phyloP scores from a whole-genome alignment of 2,113 vertebrate species.

The Hemiprocne comata region DNA sequence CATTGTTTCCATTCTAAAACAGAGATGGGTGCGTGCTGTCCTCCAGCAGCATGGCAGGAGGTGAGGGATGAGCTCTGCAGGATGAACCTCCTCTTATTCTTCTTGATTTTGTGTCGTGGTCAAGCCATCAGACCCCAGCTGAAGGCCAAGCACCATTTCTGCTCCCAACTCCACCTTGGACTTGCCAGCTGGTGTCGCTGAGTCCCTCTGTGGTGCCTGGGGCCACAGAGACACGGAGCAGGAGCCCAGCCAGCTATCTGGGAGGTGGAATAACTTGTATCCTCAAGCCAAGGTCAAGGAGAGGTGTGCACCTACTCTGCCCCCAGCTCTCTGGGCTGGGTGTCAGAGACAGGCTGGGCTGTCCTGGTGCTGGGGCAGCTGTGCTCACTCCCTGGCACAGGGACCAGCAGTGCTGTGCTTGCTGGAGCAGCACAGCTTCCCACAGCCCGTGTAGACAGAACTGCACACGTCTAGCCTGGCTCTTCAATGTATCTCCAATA shows the following conservation, averaged over 20 bases:
- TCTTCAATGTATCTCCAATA: background rate
- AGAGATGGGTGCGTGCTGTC: background rate
- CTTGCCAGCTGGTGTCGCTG: background rate
- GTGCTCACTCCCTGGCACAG: accelerated
- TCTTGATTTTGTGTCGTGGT: background rate
- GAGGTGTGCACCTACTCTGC: background rate
- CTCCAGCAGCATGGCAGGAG: background rate
- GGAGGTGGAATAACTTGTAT: background rate
- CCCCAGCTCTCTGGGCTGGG: accelerated
- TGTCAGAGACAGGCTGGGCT: background rate
- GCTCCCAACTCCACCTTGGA: background rate
- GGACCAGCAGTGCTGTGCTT: accelerated
- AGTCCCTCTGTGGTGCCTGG: background rate
- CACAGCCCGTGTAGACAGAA: no score
- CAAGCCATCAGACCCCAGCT: background rate
- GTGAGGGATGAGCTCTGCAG: background rate
- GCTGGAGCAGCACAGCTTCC: background rate
- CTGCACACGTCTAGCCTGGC: background rate
- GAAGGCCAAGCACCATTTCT: background rate
- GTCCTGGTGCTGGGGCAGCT: accelerated
- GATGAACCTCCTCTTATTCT: background rate
- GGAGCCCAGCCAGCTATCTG: background rate
- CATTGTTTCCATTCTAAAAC: background rate
- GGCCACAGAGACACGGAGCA: background rate
- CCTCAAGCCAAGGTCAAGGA: background rate